Evolutionary conservation across 2,888 invertebrate genomes (phyloP).

Genomic region (Pyrochroa serraticornis): DNA sequence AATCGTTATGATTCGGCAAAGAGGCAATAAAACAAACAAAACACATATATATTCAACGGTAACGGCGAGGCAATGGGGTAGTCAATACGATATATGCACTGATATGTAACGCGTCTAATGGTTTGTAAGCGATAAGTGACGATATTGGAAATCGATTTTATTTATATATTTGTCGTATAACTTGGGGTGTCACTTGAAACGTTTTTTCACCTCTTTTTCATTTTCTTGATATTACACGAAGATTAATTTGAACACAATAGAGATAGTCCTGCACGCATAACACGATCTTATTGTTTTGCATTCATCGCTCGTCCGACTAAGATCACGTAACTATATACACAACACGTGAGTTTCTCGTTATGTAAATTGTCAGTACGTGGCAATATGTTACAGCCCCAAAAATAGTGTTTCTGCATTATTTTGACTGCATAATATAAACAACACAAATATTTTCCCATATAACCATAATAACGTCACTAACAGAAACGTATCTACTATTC

Average conservation of each 20-base stretch:
- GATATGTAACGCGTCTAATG: slow-evolving; percentile 51
- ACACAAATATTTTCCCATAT: not conserved
- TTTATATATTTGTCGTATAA: slow-evolving; percentile 28
- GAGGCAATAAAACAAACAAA: slow-evolving; percentile 39
- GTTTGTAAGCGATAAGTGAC: slow-evolving; percentile 50
- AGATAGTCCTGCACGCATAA: slow-evolving; percentile 37
- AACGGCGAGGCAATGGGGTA: slow-evolving; percentile 43
- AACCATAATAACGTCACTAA: not conserved
- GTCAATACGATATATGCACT: slow-evolving; percentile 47
- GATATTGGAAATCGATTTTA: slow-evolving; percentile 50
- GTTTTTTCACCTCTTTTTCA: slow-evolving; percentile 2
- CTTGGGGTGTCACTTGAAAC: not conserved
- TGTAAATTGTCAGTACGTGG: slow-evolving; percentile 44
- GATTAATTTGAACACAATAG: slow-evolving; percentile 37
- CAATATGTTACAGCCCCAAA: slow-evolving; percentile 37
- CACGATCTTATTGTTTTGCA: slow-evolving; percentile 45
- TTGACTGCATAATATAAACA: slow-evolving; percentile 2
- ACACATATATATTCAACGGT: slow-evolving; percentile 36
- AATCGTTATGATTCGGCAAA: slow-evolving; percentile 39
- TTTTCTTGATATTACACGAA: slow-evolving; percentile 18
- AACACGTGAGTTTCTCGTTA: slow-evolving; percentile 48
- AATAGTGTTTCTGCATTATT: slow-evolving; percentile 18
- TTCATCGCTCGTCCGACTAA: slow-evolving; percentile 39
- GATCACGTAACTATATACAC: slow-evolving; percentile 47
- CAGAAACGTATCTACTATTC: not conserved